A percentile compares a stretch with the other conserved stretches of the same genome.
Evolutionary conservation across 2,113 vertebrate genomes (phyloP).

Genomic region (Phocoena sinus): DNA sequence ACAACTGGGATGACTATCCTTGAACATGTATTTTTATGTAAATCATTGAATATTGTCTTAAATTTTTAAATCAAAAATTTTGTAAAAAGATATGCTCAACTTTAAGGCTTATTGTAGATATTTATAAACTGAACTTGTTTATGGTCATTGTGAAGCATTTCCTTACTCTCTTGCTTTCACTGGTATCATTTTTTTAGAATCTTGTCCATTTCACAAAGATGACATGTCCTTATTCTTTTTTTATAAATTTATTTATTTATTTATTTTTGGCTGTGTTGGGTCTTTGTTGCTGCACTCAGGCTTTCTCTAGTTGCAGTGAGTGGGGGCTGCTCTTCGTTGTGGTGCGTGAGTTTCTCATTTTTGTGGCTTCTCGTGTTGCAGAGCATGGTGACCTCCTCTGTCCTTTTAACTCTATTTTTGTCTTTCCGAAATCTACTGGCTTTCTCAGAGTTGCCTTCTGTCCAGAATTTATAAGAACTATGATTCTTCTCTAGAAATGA

Average conservation of each 20-base stretch:
- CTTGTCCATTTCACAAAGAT: background rate
- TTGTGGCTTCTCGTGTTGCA: no score
- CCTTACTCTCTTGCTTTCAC: background rate
- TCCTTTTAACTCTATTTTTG: background rate
- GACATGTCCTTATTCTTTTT: background rate
- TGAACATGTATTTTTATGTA: background rate
- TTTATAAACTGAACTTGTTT: background rate
- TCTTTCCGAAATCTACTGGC: background rate
- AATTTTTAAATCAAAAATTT: background rate
- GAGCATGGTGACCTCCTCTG: background rate
- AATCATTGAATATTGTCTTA: background rate
- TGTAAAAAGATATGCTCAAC: background rate
- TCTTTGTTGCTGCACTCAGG: no score
- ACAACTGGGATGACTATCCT: background rate
- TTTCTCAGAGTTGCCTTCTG: background rate
- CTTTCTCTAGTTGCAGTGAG: no score
- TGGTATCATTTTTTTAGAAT: background rate
- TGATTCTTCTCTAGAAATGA: background rate
- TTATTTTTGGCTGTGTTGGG: no score
- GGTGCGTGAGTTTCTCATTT: no score
- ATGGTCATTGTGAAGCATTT: background rate
- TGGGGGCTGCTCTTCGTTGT: no score
- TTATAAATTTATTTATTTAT: no score
- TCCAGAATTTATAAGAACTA: background rate
- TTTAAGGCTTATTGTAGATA: background rate